These are phyloP conservation scores for Spongilla lacustris DNA, from an alignment of 37 sponge, comb jelly and placozoan genomes.

Conservation along the genomic window DNA sequence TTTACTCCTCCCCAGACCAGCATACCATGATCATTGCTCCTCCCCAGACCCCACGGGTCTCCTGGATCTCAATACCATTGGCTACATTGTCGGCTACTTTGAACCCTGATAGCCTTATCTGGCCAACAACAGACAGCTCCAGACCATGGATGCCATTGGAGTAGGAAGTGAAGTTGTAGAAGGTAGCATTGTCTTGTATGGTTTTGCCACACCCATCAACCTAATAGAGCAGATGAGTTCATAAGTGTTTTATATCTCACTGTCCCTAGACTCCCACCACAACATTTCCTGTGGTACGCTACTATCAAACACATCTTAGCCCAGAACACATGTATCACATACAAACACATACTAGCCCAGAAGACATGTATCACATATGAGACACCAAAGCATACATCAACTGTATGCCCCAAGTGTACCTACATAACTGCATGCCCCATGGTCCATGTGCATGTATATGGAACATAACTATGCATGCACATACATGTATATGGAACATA, in stretches of 20 bases:
- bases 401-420: too few species aligned
- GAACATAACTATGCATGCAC: too few species aligned
- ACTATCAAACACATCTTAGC: too few species aligned
- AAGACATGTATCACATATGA: too few species aligned
- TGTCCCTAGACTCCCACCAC: too few species aligned
- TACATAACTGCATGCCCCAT: too few species aligned
- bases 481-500: too few species aligned
- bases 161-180: constrained; percentile 77
- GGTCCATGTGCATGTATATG: too few species aligned
- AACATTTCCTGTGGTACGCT: too few species aligned
- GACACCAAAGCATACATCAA: too few species aligned
- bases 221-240: constrained; percentile 5
- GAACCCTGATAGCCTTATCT: constrained; percentile 74
- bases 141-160: constrained; percentile 91
- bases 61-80: constrained; percentile 86
- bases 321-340: too few species aligned
- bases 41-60: constrained; percentile 78
- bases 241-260: background rate
- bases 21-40: constrained; percentile 70
- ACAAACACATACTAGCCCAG: too few species aligned
- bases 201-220: constrained; percentile 58
- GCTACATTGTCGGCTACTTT: constrained; percentile 85
- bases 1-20: background rate
- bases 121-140: constrained; percentile 84
- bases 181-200: constrained; percentile 40